A percentile compares a stretch with the other conserved stretches of the same genome.
These are phyloP conservation scores for Pocillopora grandis DNA, from an alignment of 92 coral and sea anemone genomes.

Conservation along the genomic window DNA sequence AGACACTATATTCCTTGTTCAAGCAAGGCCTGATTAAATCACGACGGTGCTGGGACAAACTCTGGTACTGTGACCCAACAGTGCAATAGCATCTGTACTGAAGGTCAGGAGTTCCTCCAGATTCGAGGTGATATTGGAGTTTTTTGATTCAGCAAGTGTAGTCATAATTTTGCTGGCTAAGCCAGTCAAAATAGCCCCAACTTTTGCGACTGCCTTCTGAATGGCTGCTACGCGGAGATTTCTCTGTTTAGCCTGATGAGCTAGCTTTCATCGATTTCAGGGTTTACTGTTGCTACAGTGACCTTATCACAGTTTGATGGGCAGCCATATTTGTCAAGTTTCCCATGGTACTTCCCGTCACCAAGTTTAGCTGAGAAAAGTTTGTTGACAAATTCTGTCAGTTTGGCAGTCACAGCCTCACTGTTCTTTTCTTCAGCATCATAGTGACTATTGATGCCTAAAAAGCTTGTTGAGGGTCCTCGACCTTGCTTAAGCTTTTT, in stretches of 20 bases:
- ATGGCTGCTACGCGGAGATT: slow-evolving; percentile 32
- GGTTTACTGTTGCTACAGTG: not conserved
- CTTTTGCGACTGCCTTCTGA: slow-evolving; percentile 30
- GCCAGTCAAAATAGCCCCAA: slow-evolving; percentile 25
- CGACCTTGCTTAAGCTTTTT: not conserved
- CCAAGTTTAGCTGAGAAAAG: slow-evolving; percentile 10
- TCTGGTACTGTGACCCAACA: slow-evolving; percentile 45
- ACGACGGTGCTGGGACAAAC: slow-evolving; percentile 38
- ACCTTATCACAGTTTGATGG: slow-evolving; percentile 56
- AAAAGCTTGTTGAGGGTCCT: not conserved
- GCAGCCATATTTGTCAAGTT: slow-evolving; percentile 53
- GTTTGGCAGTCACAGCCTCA: too few relatives aligned
- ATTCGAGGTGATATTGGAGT: slow-evolving; percentile 7
- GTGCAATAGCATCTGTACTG: slow-evolving; percentile 48
- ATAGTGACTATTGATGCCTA: not conserved
- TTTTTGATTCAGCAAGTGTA: not conserved
- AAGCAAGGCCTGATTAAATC: slow-evolving; percentile 50
- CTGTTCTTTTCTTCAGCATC: too few relatives aligned
- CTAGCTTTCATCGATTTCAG: slow-evolving; percentile 11
- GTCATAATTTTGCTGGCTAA: not conserved
- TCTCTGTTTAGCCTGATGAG: not conserved
- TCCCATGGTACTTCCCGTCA: slow-evolving; percentile 42
- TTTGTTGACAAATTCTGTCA: not conserved
- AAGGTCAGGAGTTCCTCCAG: slow-evolving; percentile 35
- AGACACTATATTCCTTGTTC: slow-evolving; percentile 43